Evolutionary conservation across 2,113 vertebrate species (phyloP), one percentile per base, ranked within the genome.

Genomic region (Syngnathoides biaculeatus): DNA sequence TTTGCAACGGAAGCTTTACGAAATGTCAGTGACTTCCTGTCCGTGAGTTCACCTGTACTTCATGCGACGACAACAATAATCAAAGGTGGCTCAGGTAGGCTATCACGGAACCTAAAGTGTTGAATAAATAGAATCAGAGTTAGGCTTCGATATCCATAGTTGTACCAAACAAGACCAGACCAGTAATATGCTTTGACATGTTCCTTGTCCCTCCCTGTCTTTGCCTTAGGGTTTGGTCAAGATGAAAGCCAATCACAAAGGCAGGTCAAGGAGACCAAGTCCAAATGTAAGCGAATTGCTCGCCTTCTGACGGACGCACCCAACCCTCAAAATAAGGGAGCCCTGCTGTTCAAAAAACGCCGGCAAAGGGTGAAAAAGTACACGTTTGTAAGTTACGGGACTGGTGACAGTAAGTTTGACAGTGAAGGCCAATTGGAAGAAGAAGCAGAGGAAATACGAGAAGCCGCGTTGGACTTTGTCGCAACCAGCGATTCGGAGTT

Each of bases 331-430:
- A 96, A 94, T 86, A 95, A 95, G 79, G 94, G 94, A 75, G 94
- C 94, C 88, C 88, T 96, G 86, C 94, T 96, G 91, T 97, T 96
- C 85, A 94, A 94, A 86, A 95, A 93, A 88, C 92, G 93, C 2
- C 92, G 92, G 17, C 92, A 94, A 83, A 92, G 94, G 75, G 94
- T 95, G 0, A 93, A 93, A 83, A 96, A 95, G 68, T 97, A 92
- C 52, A 98, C 94, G 4, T 91, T 97, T 38, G 90, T 96, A 79
- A 98, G 95, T 90, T 98, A 97, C 92, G 94, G 95, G 11, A 98
- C 94, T 0, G 94, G 94, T 4, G 89, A 94, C 64, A 84, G 91
- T 24, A 88, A 87, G 58, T 77, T 88, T 30, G 89, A 93, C 79
- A 87, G 86, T 2, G 87, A 93, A 72, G 90, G 93, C 62, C 90